phyloP scores from a whole-genome alignment of 2,888 invertebrate genomes.

The Leptothorax acervorum region DNA sequence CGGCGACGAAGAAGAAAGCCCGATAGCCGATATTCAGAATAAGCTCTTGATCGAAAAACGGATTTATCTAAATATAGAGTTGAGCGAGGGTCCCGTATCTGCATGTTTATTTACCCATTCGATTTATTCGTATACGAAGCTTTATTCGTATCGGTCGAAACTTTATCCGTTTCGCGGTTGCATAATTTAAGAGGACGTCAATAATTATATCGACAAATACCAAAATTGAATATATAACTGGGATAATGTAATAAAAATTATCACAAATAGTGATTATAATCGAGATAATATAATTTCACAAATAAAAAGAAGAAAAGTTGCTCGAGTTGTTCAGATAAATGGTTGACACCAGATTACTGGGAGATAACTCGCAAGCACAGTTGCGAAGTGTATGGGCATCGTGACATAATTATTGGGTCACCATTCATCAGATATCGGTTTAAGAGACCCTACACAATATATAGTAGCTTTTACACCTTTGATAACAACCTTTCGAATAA shows the following conservation, averaged over 20 bases:
- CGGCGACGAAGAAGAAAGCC: not conserved
- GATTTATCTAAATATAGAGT: conserved; percentile 13
- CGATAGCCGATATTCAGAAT: conserved; percentile 17
- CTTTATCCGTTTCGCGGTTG: not conserved
- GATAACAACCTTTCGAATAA: conserved; percentile 63
- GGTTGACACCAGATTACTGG: too few relatives aligned
- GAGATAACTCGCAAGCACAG: not conserved
- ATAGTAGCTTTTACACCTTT: conserved; percentile 51
- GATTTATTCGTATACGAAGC: not conserved
- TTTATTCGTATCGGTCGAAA: not conserved
- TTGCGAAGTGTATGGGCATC: not conserved
- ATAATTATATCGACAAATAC: not conserved
- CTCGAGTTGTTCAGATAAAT: not conserved
- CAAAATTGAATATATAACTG: not conserved
- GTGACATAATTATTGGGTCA: conserved; percentile 31
- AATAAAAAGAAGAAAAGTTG: not conserved
- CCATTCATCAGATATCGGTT: conserved; percentile 27
- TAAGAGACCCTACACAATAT: conserved; percentile 23
- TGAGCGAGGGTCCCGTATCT: not conserved
- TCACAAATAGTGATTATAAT: not conserved
- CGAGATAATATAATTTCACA: not conserved
- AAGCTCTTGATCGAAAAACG: conserved; percentile 34
- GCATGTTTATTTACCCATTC: conserved; percentile 28
- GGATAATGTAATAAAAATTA: not conserved
- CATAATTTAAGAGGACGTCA: not conserved